These are phyloP conservation scores for Pelusios castaneus DNA, from an alignment of 2,113 vertebrate genomes.

Conservation along the genomic window DNA sequence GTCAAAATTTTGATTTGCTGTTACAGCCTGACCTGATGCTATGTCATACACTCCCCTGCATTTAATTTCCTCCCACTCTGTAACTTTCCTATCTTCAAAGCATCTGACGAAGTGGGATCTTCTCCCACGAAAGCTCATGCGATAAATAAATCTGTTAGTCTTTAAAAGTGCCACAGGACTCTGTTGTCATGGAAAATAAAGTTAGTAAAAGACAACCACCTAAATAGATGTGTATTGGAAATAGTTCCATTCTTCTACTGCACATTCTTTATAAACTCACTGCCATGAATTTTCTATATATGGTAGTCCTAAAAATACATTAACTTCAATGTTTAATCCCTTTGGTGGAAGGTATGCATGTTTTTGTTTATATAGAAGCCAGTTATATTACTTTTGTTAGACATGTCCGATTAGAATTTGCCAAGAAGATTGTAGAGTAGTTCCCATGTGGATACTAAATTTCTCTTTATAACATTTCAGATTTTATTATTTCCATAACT, in stretches of 20 bases:
- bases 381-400: constrained; percentile 56
- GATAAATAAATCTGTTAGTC: no score
- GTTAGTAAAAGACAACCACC: not conserved
- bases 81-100: no score
- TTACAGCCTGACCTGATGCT: no score
- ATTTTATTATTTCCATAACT: constrained; percentile 78
- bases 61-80: no score
- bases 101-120: no score
- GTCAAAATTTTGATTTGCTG: no score
- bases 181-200: no score
- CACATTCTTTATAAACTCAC: not conserved
- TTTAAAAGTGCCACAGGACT: no score
- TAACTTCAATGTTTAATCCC: constrained; percentile 29
- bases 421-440: constrained; percentile 58
- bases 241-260: constrained; percentile 10
- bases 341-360: constrained; percentile 61
- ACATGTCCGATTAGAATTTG: constrained; percentile 67
- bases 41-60: no score
- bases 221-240: not conserved
- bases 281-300: not conserved
- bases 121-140: no score
- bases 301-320: constrained; percentile 38
- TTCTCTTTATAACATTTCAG: constrained; percentile 63
- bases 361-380: constrained; percentile 64
- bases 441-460: constrained; percentile 59